Evolutionary conservation across 2,113 vertebrate genomes (phyloP), one percentile per base, ranked within the genome.

Genomic region (Mustelus asterias): DNA sequence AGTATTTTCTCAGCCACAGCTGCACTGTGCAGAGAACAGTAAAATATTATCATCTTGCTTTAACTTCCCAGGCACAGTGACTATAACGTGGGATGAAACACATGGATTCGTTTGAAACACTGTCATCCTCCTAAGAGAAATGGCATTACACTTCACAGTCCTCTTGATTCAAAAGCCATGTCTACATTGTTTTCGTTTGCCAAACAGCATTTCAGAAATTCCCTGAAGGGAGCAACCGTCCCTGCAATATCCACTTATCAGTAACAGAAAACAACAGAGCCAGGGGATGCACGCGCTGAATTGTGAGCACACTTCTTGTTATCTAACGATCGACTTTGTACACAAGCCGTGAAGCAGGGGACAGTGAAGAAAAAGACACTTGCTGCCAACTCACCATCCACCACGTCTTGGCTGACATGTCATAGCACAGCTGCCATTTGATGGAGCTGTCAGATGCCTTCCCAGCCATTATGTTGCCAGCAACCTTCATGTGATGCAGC

Each of bases 351-450:
- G 94, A 95, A 44, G 22, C 67, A 72, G 67, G 69, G 44, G 41
- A 76, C 41, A 26, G 67, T 48, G 41, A 70, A 95, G 69, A 72
- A 76, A 76, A 48, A 72, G 67, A 95, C 67, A 95, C 37, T 48
- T 69, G 94, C 44, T 76, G 8, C 0, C 0, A 96, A 98, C 99
- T 99, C 97, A 99, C 99, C 99, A 99, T 99, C 99, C 99, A 99
- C 99, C 99, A 99, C 1, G 98, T 99, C 97, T 97, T 98, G 65
- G 98, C 98, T 1, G 97, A 98, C 97, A 97, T 97, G 90, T 99
- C 97, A 95, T 99, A 99, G 97, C 98, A 98, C 18, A 99, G 97
- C 97, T 99, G 99, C 99, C 99, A 99, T 96, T 97, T 98, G 96
- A 98, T 98, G 0, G 97, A 96, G 69, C 96, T 97, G 97, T 97